Conservation (phyloP, 2,113 vertebrate genomes). For the Cyprinodon brontotheroides region DNA sequence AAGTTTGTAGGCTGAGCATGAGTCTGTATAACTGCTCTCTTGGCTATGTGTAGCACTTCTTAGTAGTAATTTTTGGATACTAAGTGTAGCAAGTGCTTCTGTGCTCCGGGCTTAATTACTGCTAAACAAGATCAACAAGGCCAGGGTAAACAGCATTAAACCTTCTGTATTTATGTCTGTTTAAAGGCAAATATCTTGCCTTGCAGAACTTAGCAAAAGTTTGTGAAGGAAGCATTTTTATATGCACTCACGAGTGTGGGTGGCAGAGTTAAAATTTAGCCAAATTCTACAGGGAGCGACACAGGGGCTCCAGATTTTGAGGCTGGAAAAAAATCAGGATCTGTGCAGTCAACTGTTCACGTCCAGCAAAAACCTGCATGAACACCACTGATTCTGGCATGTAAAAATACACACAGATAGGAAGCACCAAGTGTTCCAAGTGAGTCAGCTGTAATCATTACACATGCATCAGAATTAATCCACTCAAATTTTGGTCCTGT, state of each 20-base stretch:
- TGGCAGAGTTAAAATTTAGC: slow-evolving; percentile 10
- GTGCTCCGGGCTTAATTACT: slow-evolving; percentile 53
- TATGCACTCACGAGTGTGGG: slow-evolving; percentile 13
- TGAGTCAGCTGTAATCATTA: slow-evolving; percentile 62
- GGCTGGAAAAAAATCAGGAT: slow-evolving; percentile 46
- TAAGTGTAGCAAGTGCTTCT: slow-evolving; percentile 48
- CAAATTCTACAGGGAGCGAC: slow-evolving; percentile 28
- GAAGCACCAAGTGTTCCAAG: slow-evolving; percentile 24
- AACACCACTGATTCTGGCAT: not conserved
- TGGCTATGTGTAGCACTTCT: no score
- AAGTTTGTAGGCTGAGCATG: no score
- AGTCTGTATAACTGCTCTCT: no score
- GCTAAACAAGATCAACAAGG: slow-evolving; percentile 34
- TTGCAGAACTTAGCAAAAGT: slow-evolving; percentile 39
- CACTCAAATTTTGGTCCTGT: slow-evolving; percentile 40
- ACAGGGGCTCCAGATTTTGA: slow-evolving; percentile 29
- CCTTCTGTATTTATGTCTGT: slow-evolving; percentile 15
- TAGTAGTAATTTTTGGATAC: no score
- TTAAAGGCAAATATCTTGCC: slow-evolving; percentile 13
- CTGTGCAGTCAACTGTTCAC: not conserved
- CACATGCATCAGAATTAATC: slow-evolving; percentile 29
- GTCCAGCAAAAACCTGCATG: slow-evolving; percentile 12
- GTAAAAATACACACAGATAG: not conserved
- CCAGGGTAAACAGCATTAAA: slow-evolving; percentile 19
- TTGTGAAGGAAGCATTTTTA: not conserved